Evolutionary conservation across 2,797 vertebrate species (phyloP), one percentile per base, ranked within the genome.

Genomic region (Heterohyrax brucei): DNA sequence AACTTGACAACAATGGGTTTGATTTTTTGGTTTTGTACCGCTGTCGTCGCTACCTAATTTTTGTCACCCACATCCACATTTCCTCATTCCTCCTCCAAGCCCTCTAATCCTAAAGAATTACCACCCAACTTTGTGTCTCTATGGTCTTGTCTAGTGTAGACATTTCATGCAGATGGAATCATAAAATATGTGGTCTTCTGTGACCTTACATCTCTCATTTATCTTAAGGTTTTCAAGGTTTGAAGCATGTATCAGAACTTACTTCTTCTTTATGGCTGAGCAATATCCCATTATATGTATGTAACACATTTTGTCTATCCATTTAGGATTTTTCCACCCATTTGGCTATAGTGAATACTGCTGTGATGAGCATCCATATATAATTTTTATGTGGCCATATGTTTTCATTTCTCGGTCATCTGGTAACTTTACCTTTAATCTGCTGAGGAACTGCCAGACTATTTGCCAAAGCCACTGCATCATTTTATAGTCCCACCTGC

Each of bases 201-300:
- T 59, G 76, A 70, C n/a, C 39, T 48, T 28, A 28, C 33, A 82
- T 50, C 83, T 48, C 62, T 85, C 66, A 78, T 6, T 80, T n/a
- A 70, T 24, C 21, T 24, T 5, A 0, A 56, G 66, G 61, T 81
- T 68, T 73, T 78, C 2, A 90, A 76, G 48, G 66, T 70, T 84
- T 89, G 19, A 39, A 68, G n/a, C n/a, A 61, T 26, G 13, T 59
- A 30, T 62, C 14, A 84, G 39, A 33, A 59, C 50, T 44, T 89
- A 22, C 59, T 73, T 91, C 73, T 44, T 62, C 93, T 81, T 73
- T 59, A 75, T 68, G 89, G 30, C 30, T 56, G 64, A 79, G 68
- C 44, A 78, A 48, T 48, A 76, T 59, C 78, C 70, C 53, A 14
- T 68, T 70, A 12, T 46, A 30, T 68, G 48, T 5, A 50, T 85